phyloP scores from a whole-genome alignment of 2,113 vertebrate genomes.

The Rallus limicola region DNA sequence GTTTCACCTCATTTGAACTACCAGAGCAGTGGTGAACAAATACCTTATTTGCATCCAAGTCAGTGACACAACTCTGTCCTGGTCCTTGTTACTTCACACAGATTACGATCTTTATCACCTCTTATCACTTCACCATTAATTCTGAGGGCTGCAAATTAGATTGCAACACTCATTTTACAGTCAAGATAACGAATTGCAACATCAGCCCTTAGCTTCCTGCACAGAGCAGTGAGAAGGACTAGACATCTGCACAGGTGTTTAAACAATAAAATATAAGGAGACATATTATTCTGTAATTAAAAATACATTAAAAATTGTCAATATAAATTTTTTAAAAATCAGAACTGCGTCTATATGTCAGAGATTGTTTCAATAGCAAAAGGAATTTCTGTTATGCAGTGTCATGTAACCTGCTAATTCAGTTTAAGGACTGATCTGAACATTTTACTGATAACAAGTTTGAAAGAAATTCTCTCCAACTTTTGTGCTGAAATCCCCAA shows the following conservation, averaged over 20 bases:
- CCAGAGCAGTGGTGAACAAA: not conserved
- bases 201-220: not conserved
- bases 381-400: not conserved
- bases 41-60: not conserved
- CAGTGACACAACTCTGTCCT: not conserved
- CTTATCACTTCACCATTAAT: not conserved
- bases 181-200: not conserved
- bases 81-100: not conserved
- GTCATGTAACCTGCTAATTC: not conserved
- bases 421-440: not conserved
- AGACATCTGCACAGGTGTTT: not conserved
- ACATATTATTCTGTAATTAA: not conserved
- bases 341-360: not conserved
- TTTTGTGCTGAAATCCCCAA: not conserved
- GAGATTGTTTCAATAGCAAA: not conserved
- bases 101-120: not conserved
- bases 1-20: not conserved
- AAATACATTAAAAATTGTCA: not conserved
- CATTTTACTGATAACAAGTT: not conserved
- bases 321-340: not conserved
- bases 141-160: not conserved
- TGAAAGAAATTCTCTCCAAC: not conserved
- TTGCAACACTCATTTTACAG: not conserved
- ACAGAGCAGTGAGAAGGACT: not conserved
- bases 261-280: not conserved